Evolutionary conservation across 2,888 invertebrate genomes (phyloP).

Genomic region (Agrotis puta): DNA sequence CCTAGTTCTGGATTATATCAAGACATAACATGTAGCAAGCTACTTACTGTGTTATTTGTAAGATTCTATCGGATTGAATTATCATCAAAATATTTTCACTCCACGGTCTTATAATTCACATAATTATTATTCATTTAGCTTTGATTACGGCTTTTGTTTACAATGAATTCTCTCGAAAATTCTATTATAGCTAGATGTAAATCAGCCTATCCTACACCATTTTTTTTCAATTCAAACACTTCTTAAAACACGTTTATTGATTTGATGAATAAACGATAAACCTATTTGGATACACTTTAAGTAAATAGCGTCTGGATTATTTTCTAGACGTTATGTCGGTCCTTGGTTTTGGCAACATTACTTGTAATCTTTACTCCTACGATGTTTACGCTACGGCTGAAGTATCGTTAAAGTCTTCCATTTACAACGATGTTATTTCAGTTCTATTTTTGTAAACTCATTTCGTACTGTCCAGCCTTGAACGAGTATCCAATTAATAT

Average conservation of each 20-base stretch:
- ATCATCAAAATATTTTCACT: background rate
- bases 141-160: background rate
- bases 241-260: conserved; percentile 31
- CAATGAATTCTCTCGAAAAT: conserved; percentile 2
- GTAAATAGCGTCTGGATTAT: conserved; percentile 49
- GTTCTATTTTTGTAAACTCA: conserved; percentile 40
- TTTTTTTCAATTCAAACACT: conserved; percentile 33
- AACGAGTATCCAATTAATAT: conserved; percentile 41
- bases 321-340: conserved; percentile 54
- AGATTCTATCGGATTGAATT: background rate
- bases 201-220: conserved; percentile 6
- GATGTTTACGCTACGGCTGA: conserved; percentile 18
- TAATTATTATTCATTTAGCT: background rate
- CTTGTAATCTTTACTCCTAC: conserved; percentile 21
- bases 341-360: conserved; percentile 38
- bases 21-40: too few relatives aligned
- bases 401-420: conserved; percentile 15
- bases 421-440: conserved; percentile 34
- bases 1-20: background rate
- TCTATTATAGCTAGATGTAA: conserved; percentile 2
- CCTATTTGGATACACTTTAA: conserved; percentile 41
- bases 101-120: background rate
- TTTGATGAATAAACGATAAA: conserved; percentile 31
- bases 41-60: background rate
- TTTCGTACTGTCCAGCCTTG: conserved; percentile 23